Conservation (phyloP, 2,113 vertebrate species). For the Pandion haliaetus region DNA sequence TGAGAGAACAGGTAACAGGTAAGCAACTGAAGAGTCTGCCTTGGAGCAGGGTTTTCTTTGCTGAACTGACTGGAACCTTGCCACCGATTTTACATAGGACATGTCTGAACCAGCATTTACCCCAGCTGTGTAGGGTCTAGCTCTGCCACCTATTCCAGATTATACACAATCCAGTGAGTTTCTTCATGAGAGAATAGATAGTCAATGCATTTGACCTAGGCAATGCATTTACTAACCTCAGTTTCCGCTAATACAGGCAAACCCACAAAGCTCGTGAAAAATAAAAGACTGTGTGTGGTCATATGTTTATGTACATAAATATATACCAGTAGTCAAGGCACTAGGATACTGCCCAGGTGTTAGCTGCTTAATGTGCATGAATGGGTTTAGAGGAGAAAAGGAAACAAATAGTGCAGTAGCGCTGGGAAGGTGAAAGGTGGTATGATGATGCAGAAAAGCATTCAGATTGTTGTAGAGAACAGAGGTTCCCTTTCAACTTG, state of each 20-base stretch:
- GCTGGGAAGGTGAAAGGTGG: neutral
- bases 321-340: neutral
- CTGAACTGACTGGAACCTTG: neutral
- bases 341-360: neutral
- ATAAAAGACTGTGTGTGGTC: neutral
- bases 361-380: neutral
- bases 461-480: neutral
- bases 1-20: neutral
- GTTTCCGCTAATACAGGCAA: neutral
- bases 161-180: neutral
- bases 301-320: neutral
- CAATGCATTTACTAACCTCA: neutral
- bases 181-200: neutral
- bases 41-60: neutral
- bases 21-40: neutral
- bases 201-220: neutral
- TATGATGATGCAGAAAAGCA: neutral
- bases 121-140: neutral
- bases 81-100: neutral
- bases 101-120: neutral
- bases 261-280: neutral
- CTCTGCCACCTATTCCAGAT: neutral
- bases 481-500: neutral
- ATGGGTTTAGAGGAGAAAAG: neutral
- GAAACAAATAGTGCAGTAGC: neutral